phyloP scores from a whole-genome alignment of 2,797 vertebrate genomes.

The Tamandua tetradactyla region DNA sequence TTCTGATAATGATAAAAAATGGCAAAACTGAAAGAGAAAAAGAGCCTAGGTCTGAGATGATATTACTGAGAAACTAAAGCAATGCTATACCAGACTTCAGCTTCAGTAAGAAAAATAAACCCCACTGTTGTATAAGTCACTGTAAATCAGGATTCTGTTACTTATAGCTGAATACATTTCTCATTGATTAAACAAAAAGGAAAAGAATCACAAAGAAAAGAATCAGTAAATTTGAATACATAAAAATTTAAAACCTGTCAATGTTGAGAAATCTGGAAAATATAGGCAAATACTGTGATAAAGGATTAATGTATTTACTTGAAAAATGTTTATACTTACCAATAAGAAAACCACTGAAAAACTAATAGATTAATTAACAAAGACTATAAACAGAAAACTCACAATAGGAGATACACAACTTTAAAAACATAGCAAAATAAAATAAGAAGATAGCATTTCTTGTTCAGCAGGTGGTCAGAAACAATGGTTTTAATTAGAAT shows the following conservation, averaged over 20 bases:
- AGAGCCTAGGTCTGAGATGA: background rate
- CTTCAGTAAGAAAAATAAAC: background rate
- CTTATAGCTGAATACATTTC: conserved; percentile 3
- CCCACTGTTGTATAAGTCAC: background rate
- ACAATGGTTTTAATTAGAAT: background rate
- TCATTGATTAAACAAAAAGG: background rate
- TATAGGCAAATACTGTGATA: background rate
- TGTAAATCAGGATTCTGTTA: conserved; percentile 28
- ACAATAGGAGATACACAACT: background rate
- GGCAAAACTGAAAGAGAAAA: conserved; percentile 23
- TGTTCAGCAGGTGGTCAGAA: conserved; percentile 16
- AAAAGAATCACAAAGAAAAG: background rate
- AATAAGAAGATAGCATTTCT: conserved; percentile 20
- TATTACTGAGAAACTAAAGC: conserved; percentile 39
- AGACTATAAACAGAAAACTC: conserved; percentile 10
- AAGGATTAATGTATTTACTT: background rate
- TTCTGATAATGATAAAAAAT: conserved; percentile 14
- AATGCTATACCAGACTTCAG: background rate
- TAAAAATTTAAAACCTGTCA: conserved; percentile 14
- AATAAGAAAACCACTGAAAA: conserved; percentile 42
- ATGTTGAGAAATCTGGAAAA: background rate
- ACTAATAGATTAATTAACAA: background rate
- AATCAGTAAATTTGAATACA: background rate
- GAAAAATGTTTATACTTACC: background rate
- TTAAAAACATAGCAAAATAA: conserved; percentile 13